These are phyloP conservation scores for Gastracanthus pulcherrimus DNA, from an alignment of 2,888 invertebrate genomes.

Conservation along the genomic window DNA sequence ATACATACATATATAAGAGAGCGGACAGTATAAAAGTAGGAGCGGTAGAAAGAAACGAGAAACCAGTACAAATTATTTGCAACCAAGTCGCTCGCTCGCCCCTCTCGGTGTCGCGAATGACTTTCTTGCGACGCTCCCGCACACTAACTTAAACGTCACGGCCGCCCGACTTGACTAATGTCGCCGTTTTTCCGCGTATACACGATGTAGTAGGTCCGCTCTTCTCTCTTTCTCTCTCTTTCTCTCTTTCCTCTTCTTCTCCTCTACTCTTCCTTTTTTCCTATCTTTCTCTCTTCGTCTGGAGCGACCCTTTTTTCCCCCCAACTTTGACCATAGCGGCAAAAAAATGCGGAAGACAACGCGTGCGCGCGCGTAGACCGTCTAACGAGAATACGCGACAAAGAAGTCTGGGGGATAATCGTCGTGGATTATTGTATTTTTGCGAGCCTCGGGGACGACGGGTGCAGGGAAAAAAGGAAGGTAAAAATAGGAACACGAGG, in stretches of 20 bases:
- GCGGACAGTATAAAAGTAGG: too few species aligned
- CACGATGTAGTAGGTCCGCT: background rate
- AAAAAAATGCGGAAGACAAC: slow-evolving; percentile 41
- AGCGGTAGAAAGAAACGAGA: slow-evolving; percentile 59
- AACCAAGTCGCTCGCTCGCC: slow-evolving; percentile 49
- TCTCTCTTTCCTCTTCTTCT: background rate
- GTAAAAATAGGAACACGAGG: background rate
- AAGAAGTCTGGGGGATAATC: background rate
- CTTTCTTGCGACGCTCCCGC: slow-evolving; percentile 63
- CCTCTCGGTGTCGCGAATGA: slow-evolving; percentile 63
- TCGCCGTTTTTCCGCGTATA: slow-evolving; percentile 53
- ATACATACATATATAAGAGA: background rate
- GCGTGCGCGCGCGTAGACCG: too few species aligned
- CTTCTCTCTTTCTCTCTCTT: background rate
- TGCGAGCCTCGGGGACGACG: background rate
- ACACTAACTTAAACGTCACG: slow-evolving; percentile 66
- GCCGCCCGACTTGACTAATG: slow-evolving; percentile 55
- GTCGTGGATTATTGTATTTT: slow-evolving; percentile 20
- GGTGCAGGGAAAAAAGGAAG: background rate
- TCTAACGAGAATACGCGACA: slow-evolving; percentile 34
- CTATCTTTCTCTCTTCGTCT: background rate
- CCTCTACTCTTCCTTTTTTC: background rate
- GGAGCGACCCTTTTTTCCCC: background rate
- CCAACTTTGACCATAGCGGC: background rate
- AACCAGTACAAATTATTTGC: slow-evolving; percentile 68